phyloP scores from a whole-genome alignment of 2,888 invertebrate species.

The Sacculina carcini region DNA sequence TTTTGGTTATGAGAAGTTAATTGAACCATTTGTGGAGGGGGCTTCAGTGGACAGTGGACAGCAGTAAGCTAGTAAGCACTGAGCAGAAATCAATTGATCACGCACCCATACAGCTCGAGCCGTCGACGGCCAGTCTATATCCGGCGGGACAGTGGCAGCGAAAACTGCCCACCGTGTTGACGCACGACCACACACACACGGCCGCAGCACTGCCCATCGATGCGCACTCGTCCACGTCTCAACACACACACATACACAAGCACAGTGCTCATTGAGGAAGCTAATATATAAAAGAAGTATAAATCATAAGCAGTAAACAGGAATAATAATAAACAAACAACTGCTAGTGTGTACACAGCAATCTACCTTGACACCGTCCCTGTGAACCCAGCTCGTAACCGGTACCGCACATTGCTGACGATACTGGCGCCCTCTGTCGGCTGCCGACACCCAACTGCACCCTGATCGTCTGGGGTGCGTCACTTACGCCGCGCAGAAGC shows the following conservation, averaged over 20 bases:
- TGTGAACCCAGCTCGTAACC: too few relatives aligned
- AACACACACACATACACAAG: too few relatives aligned
- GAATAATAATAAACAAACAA: not conserved
- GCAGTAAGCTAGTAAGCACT: too few relatives aligned
- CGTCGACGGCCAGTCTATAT: conserved; percentile 17
- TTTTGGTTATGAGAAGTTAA: too few relatives aligned
- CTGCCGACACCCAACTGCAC: too few relatives aligned
- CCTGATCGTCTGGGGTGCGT: too few relatives aligned
- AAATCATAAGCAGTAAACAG: not conserved
- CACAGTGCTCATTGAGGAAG: conserved; percentile 22
- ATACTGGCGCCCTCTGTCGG: too few relatives aligned
- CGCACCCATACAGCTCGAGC: conserved; percentile 22
- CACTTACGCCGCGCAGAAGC: too few relatives aligned
- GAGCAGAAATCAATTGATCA: too few relatives aligned
- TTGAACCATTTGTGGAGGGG: too few relatives aligned
- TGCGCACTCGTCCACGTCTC: conserved; percentile 13
- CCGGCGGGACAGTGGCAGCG: conserved; percentile 15
- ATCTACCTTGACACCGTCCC: not conserved
- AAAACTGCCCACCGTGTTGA: conserved; percentile 8
- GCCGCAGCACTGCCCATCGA: not conserved
- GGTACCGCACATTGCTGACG: too few relatives aligned
- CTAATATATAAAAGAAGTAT: conserved; percentile 20
- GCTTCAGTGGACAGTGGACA: too few relatives aligned
- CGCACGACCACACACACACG: conserved; percentile 6
- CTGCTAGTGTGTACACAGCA: not conserved